A percentile compares a stretch with the other conserved stretches of the same genome.
Evolutionary conservation across 2,888 invertebrate species (phyloP).

Genomic region (Cosmorhoe ocellata): DNA sequence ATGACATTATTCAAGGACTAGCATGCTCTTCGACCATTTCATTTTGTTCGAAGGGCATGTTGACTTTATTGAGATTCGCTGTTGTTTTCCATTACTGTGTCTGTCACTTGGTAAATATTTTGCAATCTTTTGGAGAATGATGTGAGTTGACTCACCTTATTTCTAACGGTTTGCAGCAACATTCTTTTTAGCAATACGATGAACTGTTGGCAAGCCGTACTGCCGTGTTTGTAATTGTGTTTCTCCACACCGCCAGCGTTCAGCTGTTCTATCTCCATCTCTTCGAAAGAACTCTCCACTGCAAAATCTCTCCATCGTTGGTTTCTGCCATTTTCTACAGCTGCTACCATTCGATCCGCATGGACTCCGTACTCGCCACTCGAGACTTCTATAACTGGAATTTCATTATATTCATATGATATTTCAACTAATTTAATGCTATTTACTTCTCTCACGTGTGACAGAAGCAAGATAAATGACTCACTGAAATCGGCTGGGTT

Average conservation of each 20-base stretch:
- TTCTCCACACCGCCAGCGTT: slow-evolving; percentile 71
- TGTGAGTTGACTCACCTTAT: slow-evolving; percentile 77
- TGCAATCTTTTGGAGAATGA: too few species aligned
- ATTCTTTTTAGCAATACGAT: slow-evolving; percentile 85
- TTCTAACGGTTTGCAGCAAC: slow-evolving; percentile 88
- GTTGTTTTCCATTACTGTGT: too few species aligned
- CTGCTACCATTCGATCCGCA: slow-evolving; percentile 86
- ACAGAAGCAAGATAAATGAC: slow-evolving; percentile 41
- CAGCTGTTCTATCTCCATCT: slow-evolving; percentile 67
- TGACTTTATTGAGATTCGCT: too few species aligned
- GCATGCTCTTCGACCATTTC: too few species aligned
- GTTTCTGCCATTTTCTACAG: slow-evolving; percentile 85
- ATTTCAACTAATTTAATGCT: neutral
- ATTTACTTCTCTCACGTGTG: too few species aligned
- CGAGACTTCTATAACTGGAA: slow-evolving; percentile 90
- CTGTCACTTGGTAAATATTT: too few species aligned
- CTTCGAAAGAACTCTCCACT: slow-evolving; percentile 44
- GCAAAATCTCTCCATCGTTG: slow-evolving; percentile 76
- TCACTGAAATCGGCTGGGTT: slow-evolving; percentile 98
- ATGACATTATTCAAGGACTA: too few species aligned
- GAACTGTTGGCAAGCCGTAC: slow-evolving; percentile 86
- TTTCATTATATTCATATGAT: too few species aligned
- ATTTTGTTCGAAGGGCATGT: too few species aligned
- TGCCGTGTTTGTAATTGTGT: slow-evolving; percentile 79
- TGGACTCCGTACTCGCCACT: slow-evolving; percentile 90